phyloP scores from a whole-genome alignment of 2,888 invertebrate genomes.

The Neoaliturus tenellus region DNA sequence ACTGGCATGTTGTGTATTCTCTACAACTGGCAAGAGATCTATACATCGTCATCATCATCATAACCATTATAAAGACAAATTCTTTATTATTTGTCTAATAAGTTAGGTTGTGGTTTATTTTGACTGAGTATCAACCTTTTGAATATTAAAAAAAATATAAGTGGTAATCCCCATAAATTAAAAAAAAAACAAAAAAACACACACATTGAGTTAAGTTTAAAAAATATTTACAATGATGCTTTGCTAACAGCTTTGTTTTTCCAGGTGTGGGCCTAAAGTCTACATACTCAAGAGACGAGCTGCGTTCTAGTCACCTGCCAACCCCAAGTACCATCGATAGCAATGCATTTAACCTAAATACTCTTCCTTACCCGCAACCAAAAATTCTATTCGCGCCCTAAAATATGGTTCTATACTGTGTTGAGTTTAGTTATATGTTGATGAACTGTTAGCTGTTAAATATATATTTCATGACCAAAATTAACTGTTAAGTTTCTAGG shows the following conservation, averaged over 20 bases:
- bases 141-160: too few species aligned
- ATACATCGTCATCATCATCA: too few species aligned
- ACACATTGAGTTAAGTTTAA: too few species aligned
- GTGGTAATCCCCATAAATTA: too few species aligned
- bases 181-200: too few species aligned
- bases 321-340: slow-evolving; percentile 26
- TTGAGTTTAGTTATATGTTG: slow-evolving; percentile 19
- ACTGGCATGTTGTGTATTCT: too few species aligned
- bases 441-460: slow-evolving; percentile 13
- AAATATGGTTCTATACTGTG: neutral
- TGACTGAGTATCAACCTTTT: too few species aligned
- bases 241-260: neutral
- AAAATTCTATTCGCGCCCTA: neutral
- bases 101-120: too few species aligned
- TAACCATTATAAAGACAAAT: too few species aligned
- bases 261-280: slow-evolving; percentile 24
- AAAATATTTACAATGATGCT: too few species aligned
- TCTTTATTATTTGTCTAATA: too few species aligned
- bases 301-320: slow-evolving; percentile 4
- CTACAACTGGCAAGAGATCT: too few species aligned
- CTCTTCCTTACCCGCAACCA: slow-evolving; percentile 3
- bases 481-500: slow-evolving; percentile 41
- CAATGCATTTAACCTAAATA: slow-evolving; percentile 48
- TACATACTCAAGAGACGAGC: neutral
- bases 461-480: neutral